Evolutionary conservation across 1,140 invertebrate genomes (phyloP), one percentile per base, ranked within the genome.

Genomic region (Coenobita brevimanus): DNA sequence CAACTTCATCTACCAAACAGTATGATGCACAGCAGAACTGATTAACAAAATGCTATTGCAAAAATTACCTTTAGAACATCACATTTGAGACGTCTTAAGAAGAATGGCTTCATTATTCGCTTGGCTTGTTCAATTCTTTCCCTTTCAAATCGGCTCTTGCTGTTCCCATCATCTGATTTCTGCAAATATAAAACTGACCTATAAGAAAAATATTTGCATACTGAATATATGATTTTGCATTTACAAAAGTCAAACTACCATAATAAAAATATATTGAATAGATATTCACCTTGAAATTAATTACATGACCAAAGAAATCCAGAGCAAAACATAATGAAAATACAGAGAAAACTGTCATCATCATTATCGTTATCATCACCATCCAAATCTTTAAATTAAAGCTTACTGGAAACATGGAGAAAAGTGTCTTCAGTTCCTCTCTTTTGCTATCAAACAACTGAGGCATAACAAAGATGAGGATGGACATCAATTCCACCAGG

Each of bases 391-490:
- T 38, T 67, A 17, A 60, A 33, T n/a, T 36, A 78, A 30, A 27
- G 92, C 92, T 92, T 91, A 93, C 93, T 36, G 93, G 92, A 90
- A 94, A 92, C 92, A 93, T 91, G 78, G 93, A 91, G 93, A 99
- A 99, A 79, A 99, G 94, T 91, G 95, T 95, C 91, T 97, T 97
- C 0, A 99, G 94, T 91, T 98, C 96, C 3, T 97, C 95, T 71
- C 96, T 96, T 92, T 97, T 98, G 4, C 95, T 95, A 60, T 95
- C 95, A 93, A 99, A 99, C 92, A 99, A 95, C 86, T 97, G 95
- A 0, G 98, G 98, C 97, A 99, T 99, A 8, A 98, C 97, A 93
- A 99, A 99, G 91, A 97, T 96, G 8, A 99, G 93, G 8, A 99
- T 93, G 0, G 98, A 99, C 95, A 99, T 99, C 60, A 99, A 93